Evolutionary conservation across 2,113 vertebrate species (phyloP).

Genomic region (Nettapus auritus): DNA sequence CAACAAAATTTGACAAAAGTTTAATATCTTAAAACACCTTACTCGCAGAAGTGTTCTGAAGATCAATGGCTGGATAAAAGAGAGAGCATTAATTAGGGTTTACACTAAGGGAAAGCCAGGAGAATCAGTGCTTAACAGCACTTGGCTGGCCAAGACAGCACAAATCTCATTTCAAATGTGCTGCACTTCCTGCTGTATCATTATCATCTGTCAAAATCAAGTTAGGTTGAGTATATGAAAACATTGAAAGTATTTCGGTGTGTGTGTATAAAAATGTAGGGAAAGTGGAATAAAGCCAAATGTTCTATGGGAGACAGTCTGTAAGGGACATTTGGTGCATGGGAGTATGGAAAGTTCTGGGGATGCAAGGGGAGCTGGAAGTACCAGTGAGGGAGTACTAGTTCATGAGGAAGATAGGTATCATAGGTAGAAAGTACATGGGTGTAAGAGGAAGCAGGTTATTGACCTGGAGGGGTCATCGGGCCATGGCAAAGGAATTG

Average conservation of each 20-base stretch:
- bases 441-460: background rate
- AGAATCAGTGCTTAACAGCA: background rate
- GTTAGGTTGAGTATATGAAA: background rate
- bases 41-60: background rate
- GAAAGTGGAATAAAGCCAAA: background rate
- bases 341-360: background rate
- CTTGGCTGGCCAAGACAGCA: background rate
- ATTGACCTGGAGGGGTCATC: background rate
- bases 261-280: background rate
- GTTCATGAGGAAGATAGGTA: background rate
- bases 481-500: background rate
- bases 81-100: background rate
- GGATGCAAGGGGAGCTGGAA: background rate
- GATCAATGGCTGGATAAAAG: background rate
- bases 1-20: background rate
- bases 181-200: background rate
- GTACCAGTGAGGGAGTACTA: background rate
- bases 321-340: background rate
- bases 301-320: background rate
- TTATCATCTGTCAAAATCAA: background rate
- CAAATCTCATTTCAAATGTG: background rate
- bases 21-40: background rate
- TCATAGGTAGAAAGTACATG: background rate
- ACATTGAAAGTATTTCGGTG: background rate
- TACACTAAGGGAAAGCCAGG: background rate